Evolutionary conservation across 2,797 vertebrate species (phyloP).

Genomic region (Sebastolobus altivelis): DNA sequence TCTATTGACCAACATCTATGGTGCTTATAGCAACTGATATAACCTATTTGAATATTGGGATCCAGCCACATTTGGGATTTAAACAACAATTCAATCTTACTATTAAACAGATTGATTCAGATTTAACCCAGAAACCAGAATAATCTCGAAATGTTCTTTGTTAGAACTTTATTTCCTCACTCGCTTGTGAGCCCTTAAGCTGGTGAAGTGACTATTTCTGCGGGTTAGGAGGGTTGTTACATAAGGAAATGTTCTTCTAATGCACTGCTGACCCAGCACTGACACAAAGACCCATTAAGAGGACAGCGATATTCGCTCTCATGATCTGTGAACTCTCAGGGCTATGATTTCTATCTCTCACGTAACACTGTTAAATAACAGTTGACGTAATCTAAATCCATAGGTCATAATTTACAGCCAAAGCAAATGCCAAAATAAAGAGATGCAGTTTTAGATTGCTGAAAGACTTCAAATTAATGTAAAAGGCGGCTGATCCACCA

Average conservation of each 20-base stretch:
- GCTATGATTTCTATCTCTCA: slow-evolving; percentile 17
- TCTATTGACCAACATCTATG: too few species aligned
- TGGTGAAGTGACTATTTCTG: slow-evolving; percentile 46
- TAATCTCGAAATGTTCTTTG: slow-evolving; percentile 35
- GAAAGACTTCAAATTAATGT: slow-evolving; percentile 15
- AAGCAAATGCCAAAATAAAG: neutral
- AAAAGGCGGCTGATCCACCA: slow-evolving; percentile 28
- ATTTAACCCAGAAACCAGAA: slow-evolving; percentile 37
- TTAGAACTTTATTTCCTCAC: slow-evolving; percentile 32
- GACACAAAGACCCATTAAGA: slow-evolving; percentile 60
- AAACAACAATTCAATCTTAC: neutral
- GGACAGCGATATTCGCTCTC: slow-evolving; percentile 29
- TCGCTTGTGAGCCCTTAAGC: slow-evolving; percentile 62
- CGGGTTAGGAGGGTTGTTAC: slow-evolving; percentile 51
- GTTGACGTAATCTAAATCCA: slow-evolving; percentile 1
- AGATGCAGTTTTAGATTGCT: neutral
- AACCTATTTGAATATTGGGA: too few species aligned
- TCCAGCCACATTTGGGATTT: neutral
- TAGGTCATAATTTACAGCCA: neutral
- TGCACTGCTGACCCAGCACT: slow-evolving; percentile 69
- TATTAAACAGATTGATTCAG: slow-evolving; percentile 17
- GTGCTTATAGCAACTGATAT: too few species aligned
- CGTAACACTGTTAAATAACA: neutral
- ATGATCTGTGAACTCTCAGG: slow-evolving; percentile 32
- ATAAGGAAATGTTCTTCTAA: slow-evolving; percentile 72